phyloP scores from a whole-genome alignment of 2,113 vertebrate species.

The Nothoprocta perdicaria region DNA sequence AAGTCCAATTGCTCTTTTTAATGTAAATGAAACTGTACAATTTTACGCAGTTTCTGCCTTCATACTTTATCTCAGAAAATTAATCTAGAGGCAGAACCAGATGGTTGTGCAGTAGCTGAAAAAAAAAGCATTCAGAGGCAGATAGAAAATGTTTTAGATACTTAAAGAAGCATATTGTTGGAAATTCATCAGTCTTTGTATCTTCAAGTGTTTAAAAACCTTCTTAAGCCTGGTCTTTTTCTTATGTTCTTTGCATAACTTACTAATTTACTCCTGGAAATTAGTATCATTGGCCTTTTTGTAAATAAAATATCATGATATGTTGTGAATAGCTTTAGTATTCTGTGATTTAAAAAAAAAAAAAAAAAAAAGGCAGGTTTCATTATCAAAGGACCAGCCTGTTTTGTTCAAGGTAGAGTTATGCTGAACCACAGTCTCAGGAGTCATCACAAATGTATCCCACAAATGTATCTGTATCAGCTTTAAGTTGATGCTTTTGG shows the following conservation, averaged over 20 bases:
- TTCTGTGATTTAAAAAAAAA: not conserved
- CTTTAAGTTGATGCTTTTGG: not conserved
- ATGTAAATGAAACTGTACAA: not conserved
- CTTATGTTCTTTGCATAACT: not conserved
- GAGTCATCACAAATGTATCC: fast-evolving
- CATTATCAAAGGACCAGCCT: not conserved
- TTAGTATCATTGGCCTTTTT: not conserved
- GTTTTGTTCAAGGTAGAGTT: not conserved
- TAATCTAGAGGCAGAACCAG: not conserved
- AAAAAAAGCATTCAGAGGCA: conserved; percentile 23
- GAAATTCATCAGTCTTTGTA: conserved; percentile 4
- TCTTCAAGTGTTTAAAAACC: not conserved
- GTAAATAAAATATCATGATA: not conserved
- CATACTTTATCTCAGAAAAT: not conserved
- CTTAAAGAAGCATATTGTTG: not conserved
- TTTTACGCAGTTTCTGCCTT: conserved; percentile 17
- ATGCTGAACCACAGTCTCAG: not conserved
- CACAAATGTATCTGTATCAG: not conserved
- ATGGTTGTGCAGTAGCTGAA: conserved; percentile 13
- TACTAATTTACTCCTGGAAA: not conserved
- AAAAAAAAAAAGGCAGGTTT: not conserved
- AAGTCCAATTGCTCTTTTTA: not conserved
- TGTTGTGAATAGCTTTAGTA: not conserved
- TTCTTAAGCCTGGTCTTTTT: not conserved
- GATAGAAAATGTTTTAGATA: not conserved